Evolutionary conservation across 2,113 vertebrate species (phyloP).

Genomic region (Microtus pennsylvanicus): DNA sequence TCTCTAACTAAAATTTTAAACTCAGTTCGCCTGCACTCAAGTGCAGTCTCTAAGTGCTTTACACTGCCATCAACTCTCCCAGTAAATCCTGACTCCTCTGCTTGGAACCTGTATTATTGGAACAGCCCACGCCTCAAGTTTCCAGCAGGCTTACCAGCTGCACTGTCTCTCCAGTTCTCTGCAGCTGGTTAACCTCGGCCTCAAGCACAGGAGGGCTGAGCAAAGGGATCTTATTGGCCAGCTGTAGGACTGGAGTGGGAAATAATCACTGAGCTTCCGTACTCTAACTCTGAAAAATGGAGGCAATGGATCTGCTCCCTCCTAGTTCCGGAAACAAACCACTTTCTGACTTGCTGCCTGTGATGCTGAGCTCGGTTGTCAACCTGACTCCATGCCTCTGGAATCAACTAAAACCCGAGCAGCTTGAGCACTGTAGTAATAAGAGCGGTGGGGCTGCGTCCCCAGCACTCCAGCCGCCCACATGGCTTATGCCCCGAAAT

Average conservation of each 20-base stretch:
- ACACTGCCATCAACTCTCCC: not conserved
- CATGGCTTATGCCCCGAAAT: too few relatives aligned
- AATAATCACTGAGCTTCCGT: not conserved
- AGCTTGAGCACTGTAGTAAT: not conserved
- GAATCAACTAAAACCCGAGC: not conserved
- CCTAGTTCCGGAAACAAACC: not conserved
- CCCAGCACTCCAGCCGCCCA: too few relatives aligned
- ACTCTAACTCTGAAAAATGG: not conserved
- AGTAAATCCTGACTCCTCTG: not conserved
- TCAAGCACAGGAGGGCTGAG: not conserved
- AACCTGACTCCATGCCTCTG: not conserved
- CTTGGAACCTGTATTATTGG: not conserved
- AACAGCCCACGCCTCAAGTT: not conserved
- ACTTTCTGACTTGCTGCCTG: not conserved
- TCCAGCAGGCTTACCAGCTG: not conserved
- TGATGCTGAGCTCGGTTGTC: not conserved
- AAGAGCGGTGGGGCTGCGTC: too few relatives aligned
- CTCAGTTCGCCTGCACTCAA: not conserved
- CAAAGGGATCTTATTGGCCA: not conserved
- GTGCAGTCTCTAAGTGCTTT: not conserved
- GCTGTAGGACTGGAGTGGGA: not conserved
- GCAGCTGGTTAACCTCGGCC: not conserved
- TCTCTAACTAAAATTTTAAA: not conserved
- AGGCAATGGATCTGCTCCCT: not conserved
- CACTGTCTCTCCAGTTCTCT: conserved; percentile 12